These are phyloP conservation scores for Corythaixoides concolor DNA, from an alignment of 2,113 vertebrate species.

Conservation along the genomic window DNA sequence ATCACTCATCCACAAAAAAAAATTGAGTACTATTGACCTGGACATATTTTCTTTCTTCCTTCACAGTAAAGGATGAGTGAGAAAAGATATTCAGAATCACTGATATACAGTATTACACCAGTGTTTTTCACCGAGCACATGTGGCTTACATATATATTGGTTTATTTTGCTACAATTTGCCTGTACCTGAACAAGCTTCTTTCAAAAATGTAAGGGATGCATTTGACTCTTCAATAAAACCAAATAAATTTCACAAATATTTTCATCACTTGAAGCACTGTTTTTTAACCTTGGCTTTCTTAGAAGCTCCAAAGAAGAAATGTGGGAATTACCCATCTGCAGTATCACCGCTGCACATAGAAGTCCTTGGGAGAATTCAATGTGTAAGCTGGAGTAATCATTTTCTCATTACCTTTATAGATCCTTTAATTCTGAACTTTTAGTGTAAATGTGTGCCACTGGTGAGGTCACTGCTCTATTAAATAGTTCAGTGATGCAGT, in stretches of 20 bases:
- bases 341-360: not conserved
- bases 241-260: not conserved
- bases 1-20: not conserved
- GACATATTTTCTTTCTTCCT: not conserved
- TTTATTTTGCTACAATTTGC: not conserved
- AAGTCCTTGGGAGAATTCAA: not conserved
- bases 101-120: not conserved
- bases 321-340: not conserved
- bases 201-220: not conserved
- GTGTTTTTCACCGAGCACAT: not conserved
- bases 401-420: not conserved
- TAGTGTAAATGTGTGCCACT: not conserved
- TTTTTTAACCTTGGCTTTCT: slow-evolving; percentile 43
- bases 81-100: not conserved
- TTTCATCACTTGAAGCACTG: not conserved
- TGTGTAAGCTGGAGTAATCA: not conserved
- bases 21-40: not conserved
- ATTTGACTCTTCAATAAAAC: slow-evolving; percentile 20
- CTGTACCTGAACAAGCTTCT: not conserved
- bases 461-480: slow-evolving; percentile 16
- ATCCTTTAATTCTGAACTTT: slow-evolving; percentile 15
- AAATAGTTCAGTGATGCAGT: not conserved
- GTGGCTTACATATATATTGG: not conserved
- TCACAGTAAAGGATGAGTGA: not conserved
- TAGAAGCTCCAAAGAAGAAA: slow-evolving; percentile 19